These are phyloP conservation scores for Tethya wilhelma DNA, from an alignment of 37 sponge, comb jelly and placozoan genomes.

Conservation along the genomic window DNA sequence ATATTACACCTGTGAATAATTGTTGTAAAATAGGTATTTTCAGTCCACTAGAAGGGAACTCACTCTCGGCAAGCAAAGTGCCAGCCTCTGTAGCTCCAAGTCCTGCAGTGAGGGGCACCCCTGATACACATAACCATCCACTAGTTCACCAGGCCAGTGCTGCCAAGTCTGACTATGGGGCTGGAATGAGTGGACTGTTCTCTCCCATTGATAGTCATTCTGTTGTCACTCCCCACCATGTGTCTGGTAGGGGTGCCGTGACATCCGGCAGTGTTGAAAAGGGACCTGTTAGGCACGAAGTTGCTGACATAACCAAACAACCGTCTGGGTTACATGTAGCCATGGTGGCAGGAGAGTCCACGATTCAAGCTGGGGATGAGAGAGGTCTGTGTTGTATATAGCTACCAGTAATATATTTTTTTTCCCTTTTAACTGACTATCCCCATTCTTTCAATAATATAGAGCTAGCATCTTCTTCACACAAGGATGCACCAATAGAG, in stretches of 20 bases:
- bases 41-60: slow-evolving; percentile 38
- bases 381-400: too few species aligned
- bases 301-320: not conserved
- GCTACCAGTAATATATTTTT: too few species aligned
- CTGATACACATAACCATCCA: not conserved
- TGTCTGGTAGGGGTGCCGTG: too few species aligned
- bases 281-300: too few species aligned
- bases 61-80: not conserved
- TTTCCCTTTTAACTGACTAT: too few species aligned
- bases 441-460: too few species aligned
- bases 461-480: too few species aligned
- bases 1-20: not conserved
- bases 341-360: not conserved
- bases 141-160: not conserved
- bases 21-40: slow-evolving; percentile 31
- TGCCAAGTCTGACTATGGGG: not conserved
- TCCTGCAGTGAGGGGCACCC: not conserved
- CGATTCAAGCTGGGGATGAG: too few species aligned
- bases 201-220: slow-evolving; percentile 33
- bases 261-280: too few species aligned
- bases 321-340: not conserved
- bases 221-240: too few species aligned
- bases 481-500: too few species aligned
- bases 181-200: slow-evolving; percentile 15
- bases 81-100: not conserved